Conservation (phyloP, 2,888 invertebrate genomes). For the Rambutsinella grinnellia region DNA sequence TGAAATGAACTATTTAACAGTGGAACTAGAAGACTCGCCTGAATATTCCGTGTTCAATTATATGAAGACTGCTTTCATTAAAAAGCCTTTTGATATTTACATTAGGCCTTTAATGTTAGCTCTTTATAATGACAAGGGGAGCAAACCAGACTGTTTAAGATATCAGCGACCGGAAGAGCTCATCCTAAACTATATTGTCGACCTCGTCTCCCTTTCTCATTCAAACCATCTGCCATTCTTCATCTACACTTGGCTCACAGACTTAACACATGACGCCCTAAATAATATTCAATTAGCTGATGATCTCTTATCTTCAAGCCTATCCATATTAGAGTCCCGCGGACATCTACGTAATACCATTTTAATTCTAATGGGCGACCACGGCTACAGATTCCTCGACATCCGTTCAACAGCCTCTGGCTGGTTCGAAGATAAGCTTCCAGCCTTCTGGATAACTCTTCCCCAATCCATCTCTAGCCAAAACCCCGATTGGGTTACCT, state of each 20-base stretch:
- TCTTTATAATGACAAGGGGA: too few species aligned
- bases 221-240: constrained; percentile 11
- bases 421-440: constrained; percentile 58
- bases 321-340: too few species aligned
- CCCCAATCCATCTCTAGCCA: neutral
- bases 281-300: constrained; percentile 20
- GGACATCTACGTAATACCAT: constrained; percentile 32
- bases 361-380: constrained; percentile 45
- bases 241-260: constrained; percentile 33
- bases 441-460: constrained; percentile 43
- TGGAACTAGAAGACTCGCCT: constrained; percentile 43
- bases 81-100: constrained; percentile 48
- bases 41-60: constrained; percentile 44
- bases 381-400: constrained; percentile 37
- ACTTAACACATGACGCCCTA: constrained; percentile 12
- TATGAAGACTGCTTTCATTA: constrained; percentile 38
- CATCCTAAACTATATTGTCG: constrained; percentile 16
- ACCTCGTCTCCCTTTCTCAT: neutral
- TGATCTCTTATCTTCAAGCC: neutral
- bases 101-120: constrained; percentile 45
- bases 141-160: constrained; percentile 26
- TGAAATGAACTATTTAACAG: constrained; percentile 31
- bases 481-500: constrained; percentile 12
- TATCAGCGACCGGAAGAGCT: constrained; percentile 16
- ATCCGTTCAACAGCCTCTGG: constrained; percentile 41